phyloP scores from a whole-genome alignment of 2,113 vertebrate genomes.

The Erinaceus europaeus region DNA sequence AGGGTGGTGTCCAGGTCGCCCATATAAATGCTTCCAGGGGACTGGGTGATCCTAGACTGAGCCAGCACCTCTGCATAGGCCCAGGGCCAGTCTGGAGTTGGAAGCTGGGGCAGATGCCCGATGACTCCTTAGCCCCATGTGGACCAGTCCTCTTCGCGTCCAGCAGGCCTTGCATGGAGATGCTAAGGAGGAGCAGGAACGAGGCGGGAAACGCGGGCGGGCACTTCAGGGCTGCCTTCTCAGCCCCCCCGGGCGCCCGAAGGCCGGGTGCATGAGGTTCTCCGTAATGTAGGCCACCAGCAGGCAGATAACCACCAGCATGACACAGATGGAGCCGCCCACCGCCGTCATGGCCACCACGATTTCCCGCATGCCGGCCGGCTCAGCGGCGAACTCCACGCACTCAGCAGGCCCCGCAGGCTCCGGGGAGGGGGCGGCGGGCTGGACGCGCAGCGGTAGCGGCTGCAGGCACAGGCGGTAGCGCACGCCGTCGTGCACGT shows the following conservation, averaged over 20 bases:
- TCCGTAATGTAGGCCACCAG: constrained; percentile 98
- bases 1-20: background rate
- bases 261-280: constrained; percentile 90
- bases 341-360: constrained; percentile 98
- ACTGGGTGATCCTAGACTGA: no score
- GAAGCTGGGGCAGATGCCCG: background rate
- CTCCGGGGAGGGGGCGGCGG: constrained; percentile 42
- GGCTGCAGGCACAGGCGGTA: constrained; percentile 93
- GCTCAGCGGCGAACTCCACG: constrained; percentile 91
- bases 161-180: background rate
- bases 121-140: background rate
- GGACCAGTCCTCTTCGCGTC: background rate
- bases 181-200: background rate
- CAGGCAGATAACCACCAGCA: constrained; percentile 97
- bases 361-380: constrained; percentile 94
- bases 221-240: constrained; percentile 43
- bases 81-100: background rate
- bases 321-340: constrained; percentile 97
- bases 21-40: no score
- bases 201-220: background rate
- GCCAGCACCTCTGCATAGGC: background rate
- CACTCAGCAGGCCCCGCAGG: constrained; percentile 82
- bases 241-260: constrained; percentile 57
- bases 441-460: constrained; percentile 54
- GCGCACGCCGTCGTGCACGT: constrained; percentile 92